phyloP scores from a whole-genome alignment of 2,888 invertebrate species.

The Drosophila anomalata region DNA sequence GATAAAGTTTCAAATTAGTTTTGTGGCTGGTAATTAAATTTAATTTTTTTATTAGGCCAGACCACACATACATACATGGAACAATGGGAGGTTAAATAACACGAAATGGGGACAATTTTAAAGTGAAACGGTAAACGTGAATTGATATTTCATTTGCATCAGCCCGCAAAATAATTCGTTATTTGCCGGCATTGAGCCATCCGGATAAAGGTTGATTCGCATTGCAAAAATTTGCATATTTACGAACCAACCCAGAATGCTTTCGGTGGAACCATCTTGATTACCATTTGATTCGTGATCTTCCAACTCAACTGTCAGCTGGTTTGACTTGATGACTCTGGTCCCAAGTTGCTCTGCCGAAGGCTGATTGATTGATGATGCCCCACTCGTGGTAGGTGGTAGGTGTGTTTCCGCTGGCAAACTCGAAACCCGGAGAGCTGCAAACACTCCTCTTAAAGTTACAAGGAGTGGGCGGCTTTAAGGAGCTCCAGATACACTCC shows the following conservation, averaged over 20 bases:
- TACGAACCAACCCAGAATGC: slow-evolving; percentile 58
- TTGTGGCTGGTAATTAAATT: slow-evolving; percentile 77
- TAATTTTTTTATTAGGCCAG: slow-evolving; percentile 72
- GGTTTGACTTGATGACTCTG: slow-evolving; percentile 71
- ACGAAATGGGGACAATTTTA: slow-evolving; percentile 23
- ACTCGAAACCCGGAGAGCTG: slow-evolving; percentile 7
- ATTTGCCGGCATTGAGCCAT: slow-evolving; percentile 30
- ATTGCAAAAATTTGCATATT: slow-evolving; percentile 53
- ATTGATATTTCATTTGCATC: slow-evolving; percentile 18
- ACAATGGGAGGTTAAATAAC: slow-evolving; percentile 27
- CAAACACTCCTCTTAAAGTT: slow-evolving; percentile 39
- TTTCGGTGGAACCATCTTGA: slow-evolving; percentile 58
- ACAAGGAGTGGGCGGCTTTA: slow-evolving; percentile 11
- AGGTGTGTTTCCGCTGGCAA: slow-evolving; percentile 31
- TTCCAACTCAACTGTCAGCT: slow-evolving; percentile 65
- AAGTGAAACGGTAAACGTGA: background rate
- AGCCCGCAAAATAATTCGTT: slow-evolving; percentile 20
- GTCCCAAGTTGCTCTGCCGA: slow-evolving; percentile 44
- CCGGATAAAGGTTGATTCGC: slow-evolving; percentile 15
- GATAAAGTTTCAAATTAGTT: slow-evolving; percentile 76
- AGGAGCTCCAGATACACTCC: background rate
- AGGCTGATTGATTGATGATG: slow-evolving; percentile 67
- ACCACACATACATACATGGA: slow-evolving; percentile 50
- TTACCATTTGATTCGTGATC: slow-evolving; percentile 73
- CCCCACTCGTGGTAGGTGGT: slow-evolving; percentile 1